These are phyloP conservation scores for Ctenomys sociabilis DNA, from an alignment of 2,113 vertebrate species.

Conservation along the genomic window DNA sequence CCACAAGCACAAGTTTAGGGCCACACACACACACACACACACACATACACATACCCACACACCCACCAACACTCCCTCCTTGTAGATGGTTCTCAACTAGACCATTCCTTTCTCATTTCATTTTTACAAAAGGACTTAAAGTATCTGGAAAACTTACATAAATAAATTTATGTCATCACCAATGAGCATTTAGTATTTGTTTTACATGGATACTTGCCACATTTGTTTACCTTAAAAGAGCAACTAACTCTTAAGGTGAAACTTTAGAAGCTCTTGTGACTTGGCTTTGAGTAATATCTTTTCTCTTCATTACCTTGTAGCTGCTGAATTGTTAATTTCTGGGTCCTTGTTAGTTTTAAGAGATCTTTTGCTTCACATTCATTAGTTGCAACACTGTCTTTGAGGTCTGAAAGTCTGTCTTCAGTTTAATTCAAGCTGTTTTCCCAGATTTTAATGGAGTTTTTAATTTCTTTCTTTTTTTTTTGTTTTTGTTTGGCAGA, in stretches of 20 bases:
- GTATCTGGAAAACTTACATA: background rate
- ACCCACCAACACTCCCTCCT: background rate
- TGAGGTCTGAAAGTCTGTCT: too few relatives aligned
- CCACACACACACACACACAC: background rate
- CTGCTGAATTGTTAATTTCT: too few relatives aligned
- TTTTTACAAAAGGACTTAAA: constrained; percentile 11
- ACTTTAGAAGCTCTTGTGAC: constrained; percentile 29
- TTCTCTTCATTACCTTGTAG: background rate
- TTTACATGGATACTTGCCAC: background rate
- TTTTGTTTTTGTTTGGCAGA: too few relatives aligned
- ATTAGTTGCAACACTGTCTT: too few relatives aligned
- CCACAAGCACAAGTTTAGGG: background rate
- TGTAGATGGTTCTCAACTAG: background rate
- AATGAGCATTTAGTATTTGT: constrained; percentile 8
- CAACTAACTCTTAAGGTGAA: background rate
- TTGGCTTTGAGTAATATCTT: background rate
- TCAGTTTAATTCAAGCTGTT: too few relatives aligned
- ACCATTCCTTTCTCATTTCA: background rate
- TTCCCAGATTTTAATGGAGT: too few relatives aligned
- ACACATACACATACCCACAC: background rate
- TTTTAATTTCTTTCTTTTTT: too few relatives aligned
- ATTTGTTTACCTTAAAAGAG: constrained; percentile 16
- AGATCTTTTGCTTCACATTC: too few relatives aligned
- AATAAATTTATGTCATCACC: background rate
- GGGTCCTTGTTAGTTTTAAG: too few relatives aligned